Percentiles rank a stretch among this genome's conserved stretches.
Evolutionary conservation across 2,797 vertebrate species (phyloP).

Genomic region (Myotis planiceps): DNA sequence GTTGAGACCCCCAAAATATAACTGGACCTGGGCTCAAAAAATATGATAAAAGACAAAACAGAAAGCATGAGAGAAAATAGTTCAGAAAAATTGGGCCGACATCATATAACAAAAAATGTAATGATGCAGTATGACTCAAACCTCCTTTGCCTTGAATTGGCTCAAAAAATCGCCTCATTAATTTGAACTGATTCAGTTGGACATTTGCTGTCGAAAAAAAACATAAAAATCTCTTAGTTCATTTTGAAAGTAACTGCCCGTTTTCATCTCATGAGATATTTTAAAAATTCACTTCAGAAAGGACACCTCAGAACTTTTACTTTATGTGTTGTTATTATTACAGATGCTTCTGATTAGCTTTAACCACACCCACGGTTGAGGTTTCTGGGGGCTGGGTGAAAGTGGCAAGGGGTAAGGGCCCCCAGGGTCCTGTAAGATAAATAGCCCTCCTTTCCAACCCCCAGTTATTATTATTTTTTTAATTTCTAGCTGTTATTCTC

Average conservation of each 20-base stretch:
- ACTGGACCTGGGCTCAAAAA: neutral
- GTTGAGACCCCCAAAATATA: neutral
- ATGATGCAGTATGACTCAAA: neutral
- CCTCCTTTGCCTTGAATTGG: neutral
- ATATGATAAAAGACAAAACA: neutral
- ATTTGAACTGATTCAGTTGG: neutral
- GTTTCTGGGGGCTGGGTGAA: neutral
- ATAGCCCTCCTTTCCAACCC: neutral
- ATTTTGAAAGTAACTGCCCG: neutral
- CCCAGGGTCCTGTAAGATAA: neutral
- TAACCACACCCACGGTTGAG: neutral
- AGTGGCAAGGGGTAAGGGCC: neutral
- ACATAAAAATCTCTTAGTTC: slow-evolving; percentile 19
- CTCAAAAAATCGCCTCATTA: neutral
- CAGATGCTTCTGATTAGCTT: neutral
- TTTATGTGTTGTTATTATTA: neutral
- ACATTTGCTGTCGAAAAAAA: neutral
- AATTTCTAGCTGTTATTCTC: neutral
- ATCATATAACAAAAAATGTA: neutral
- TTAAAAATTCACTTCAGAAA: neutral
- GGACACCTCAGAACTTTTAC: neutral
- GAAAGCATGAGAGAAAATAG: neutral
- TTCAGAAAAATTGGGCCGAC: neutral
- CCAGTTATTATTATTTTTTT: neutral
- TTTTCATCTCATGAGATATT: neutral